A percentile compares a stretch with the other conserved stretches of the same genome.
Conservation (phyloP, 2,888 invertebrate species). For the Temnothorax unifasciatus region DNA sequence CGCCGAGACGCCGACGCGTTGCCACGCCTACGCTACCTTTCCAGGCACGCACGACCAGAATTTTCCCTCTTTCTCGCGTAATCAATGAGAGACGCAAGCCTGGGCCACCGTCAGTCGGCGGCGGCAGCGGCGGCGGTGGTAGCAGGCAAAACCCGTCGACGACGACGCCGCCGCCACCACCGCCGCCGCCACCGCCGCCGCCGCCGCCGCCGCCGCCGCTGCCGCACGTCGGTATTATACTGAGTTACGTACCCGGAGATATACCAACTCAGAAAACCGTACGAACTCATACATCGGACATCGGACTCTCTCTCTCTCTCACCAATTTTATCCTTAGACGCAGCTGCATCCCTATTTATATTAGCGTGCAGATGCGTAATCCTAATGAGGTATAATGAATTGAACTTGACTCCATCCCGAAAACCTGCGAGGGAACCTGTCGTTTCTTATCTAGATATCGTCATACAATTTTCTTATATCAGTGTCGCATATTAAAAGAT, state of each 20-base stretch:
- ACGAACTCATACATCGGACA: slow-evolving; percentile 60
- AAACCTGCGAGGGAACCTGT: neutral
- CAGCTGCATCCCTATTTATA: neutral
- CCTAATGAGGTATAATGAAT: slow-evolving; percentile 5
- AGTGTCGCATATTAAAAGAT: neutral
- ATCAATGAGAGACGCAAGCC: slow-evolving; percentile 83
- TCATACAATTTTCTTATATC: slow-evolving; percentile 4
- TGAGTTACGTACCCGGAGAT: slow-evolving; percentile 71
- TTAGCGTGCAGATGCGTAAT: neutral
- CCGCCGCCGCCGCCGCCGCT: slow-evolving; percentile 51
- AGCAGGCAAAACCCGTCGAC: slow-evolving; percentile 61
- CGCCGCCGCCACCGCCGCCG: slow-evolving; percentile 8
- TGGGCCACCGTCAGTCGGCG: slow-evolving; percentile 70
- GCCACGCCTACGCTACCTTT: slow-evolving; percentile 86
- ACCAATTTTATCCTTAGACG: slow-evolving; percentile 15
- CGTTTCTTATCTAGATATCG: neutral
- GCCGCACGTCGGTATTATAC: slow-evolving; percentile 70
- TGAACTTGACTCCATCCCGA: neutral
- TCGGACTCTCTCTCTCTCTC: neutral
- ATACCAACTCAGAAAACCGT: slow-evolving; percentile 66
- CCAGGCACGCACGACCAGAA: slow-evolving; percentile 79
- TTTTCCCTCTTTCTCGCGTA: slow-evolving; percentile 86
- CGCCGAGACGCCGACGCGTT: slow-evolving; percentile 82
- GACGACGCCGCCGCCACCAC: slow-evolving; percentile 48
- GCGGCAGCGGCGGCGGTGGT: slow-evolving; percentile 51